Percentiles rank a stretch among this genome's conserved stretches.
These are phyloP conservation scores for Chamaetylas fuelleborni DNA, from an alignment of 2,113 vertebrate genomes.

Conservation along the genomic window DNA sequence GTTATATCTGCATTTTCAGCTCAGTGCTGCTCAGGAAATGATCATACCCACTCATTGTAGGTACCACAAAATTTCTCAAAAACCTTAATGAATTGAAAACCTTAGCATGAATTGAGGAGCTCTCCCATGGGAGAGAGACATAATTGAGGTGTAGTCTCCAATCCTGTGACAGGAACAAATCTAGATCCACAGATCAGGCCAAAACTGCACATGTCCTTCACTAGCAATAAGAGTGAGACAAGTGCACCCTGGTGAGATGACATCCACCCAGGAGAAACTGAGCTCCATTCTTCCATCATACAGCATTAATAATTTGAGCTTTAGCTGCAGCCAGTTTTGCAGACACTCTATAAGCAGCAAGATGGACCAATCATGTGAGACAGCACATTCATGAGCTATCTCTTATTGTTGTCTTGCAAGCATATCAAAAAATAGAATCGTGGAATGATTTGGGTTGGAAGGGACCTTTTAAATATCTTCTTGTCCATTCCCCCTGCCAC, in stretches of 20 bases:
- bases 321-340: background rate
- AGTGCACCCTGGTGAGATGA: background rate
- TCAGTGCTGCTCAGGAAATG: background rate
- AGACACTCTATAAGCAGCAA: background rate
- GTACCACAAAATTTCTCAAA: background rate
- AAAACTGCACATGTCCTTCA: background rate
- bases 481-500: fast-evolving
- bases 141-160: background rate
- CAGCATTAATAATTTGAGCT: background rate
- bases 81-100: background rate
- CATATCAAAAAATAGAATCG: background rate
- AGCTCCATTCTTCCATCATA: background rate
- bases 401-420: background rate
- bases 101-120: background rate
- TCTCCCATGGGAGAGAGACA: background rate
- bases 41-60: background rate
- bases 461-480: background rate
- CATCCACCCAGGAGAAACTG: background rate
- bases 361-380: background rate
- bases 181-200: background rate
- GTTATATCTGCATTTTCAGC: background rate
- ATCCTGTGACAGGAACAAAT: background rate
- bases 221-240: background rate
- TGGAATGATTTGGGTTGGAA: background rate
- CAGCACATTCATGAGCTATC: background rate